A percentile compares a stretch with the other conserved stretches of the same genome.
phyloP scores from a whole-genome alignment of 2,888 invertebrate genomes.

The Pterostichus niger region DNA sequence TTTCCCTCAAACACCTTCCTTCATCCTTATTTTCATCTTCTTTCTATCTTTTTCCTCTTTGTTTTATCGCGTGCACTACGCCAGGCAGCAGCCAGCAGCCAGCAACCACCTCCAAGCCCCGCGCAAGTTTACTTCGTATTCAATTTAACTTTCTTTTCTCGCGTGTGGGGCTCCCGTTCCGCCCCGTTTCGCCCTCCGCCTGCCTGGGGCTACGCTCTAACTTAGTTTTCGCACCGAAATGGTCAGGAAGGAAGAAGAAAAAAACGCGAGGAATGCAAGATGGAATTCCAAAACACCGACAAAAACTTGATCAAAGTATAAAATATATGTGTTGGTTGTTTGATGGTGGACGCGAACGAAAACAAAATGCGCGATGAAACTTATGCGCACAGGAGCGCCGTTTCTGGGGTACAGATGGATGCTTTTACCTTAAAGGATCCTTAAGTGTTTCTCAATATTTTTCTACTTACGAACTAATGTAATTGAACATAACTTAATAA shows the following conservation, averaged over 20 bases:
- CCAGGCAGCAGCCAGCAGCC: too few species aligned
- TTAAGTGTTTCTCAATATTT: too few species aligned
- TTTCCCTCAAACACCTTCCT: background rate
- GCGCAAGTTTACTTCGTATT: constrained; percentile 55
- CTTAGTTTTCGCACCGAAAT: constrained; percentile 49
- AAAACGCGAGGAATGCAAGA: constrained; percentile 48
- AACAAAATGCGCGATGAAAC: background rate
- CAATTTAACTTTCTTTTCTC: constrained; percentile 64
- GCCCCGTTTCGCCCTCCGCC: background rate
- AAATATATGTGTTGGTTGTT: constrained; percentile 23
- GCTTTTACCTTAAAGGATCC: too few species aligned
- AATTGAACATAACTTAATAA: too few species aligned
- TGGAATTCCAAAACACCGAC: constrained; percentile 50
- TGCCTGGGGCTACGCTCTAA: constrained; percentile 30
- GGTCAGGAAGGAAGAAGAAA: constrained; percentile 47
- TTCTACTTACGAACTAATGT: too few species aligned
- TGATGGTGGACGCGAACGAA: background rate
- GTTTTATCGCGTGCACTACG: background rate
- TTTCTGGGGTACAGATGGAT: too few species aligned
- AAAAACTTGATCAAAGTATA: constrained; percentile 35
- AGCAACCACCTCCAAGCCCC: background rate
- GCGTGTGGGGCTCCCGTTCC: constrained; percentile 24
- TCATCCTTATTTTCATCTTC: too few species aligned
- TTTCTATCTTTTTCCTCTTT: constrained; percentile 3
- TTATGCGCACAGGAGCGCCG: too few species aligned